Evolutionary conservation across 2,797 vertebrate genomes (phyloP), one percentile per base, ranked within the genome.

Genomic region (Melanotaenia nigrans): DNA sequence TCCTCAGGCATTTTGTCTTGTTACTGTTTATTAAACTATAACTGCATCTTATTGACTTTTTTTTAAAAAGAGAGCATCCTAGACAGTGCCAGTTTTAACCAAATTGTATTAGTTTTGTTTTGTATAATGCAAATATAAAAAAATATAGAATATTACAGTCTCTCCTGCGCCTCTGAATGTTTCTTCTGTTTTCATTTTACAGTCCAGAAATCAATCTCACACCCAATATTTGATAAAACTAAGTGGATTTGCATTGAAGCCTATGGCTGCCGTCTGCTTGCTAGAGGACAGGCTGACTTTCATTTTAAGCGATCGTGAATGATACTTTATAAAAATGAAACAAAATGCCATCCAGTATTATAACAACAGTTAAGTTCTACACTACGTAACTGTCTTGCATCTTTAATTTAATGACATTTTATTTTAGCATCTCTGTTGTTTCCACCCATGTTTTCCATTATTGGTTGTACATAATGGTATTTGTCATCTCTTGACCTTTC

Each of bases 401-500:
- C 40, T 42, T 14, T 16, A 14, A 42, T 16, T 42, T 42, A 42
- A 7, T n/a, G 45, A 7, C 20, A 47, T n/a, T 47, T n/a, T 10
- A 47, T 25, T 45, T 40, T 30, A 35, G 36, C 20, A 28, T 61
- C 45, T 18, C 20, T 57, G 14, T 25, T 60, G 18, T 59, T 30
- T 38, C 20, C 7, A 6, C 24, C 0, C 13, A 9, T 56, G n/a
- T 61, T 20, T 40, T 14, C 32, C 2, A 24, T 45, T 65, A n/a
- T 57, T 55, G 30, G n/a, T 45, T 20, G n/a, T 42, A 7, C 20
- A n/a, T 66, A 32, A 30, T 18, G 20, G 6, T 63, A 3, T 65
- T 51, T 65, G 60, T 60, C 5, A 7, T 54, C 16, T 57, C 7
- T 35, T 81, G 30, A 66, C 54, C 49, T 66, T 72, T 68, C 47